Conservation (phyloP, 2,113 vertebrate species). For the Tragelaphus scriptus region DNA sequence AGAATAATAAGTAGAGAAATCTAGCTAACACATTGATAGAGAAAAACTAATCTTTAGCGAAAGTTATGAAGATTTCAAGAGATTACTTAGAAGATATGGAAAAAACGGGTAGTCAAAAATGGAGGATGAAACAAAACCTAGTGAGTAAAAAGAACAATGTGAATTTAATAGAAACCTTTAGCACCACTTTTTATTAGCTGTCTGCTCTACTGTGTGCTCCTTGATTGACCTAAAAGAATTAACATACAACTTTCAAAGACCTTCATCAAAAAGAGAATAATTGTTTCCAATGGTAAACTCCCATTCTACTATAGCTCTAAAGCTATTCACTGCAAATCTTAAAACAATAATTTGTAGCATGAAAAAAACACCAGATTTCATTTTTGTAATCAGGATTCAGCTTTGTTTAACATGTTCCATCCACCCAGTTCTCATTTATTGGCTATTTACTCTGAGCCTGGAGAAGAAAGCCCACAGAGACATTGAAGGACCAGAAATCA, state of each 20-base stretch:
- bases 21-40: background rate
- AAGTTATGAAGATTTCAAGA: background rate
- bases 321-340: background rate
- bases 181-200: background rate
- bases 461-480: background rate
- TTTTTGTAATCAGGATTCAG: background rate
- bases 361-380: background rate
- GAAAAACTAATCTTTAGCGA: background rate
- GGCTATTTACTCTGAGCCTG: accelerated
- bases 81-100: background rate
- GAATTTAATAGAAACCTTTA: background rate
- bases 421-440: accelerated
- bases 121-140: background rate
- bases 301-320: background rate
- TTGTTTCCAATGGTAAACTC: background rate
- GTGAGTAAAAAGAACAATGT: accelerated
- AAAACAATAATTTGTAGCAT: background rate
- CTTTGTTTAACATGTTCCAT: background rate
- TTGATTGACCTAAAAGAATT: background rate
- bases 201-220: background rate
- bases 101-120: background rate
- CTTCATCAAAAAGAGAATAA: background rate
- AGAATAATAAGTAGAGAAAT: background rate
- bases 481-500: background rate
- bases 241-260: background rate